Evolutionary conservation across 2,797 vertebrate species (phyloP).

Genomic region (Lithobates sylvaticus): DNA sequence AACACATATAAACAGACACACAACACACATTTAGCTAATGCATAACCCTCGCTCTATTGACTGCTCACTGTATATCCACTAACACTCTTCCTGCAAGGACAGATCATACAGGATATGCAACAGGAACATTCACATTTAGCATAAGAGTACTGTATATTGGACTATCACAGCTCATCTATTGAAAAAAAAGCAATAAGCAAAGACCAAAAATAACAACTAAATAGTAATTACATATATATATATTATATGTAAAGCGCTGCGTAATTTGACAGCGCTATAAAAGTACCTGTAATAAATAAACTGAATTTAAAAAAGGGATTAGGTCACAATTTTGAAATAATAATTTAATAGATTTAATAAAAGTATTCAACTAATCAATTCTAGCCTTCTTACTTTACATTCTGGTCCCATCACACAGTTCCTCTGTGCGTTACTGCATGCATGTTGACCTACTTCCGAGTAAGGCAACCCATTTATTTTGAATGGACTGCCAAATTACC

Average conservation of each 20-base stretch:
- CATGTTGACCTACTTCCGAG: no score
- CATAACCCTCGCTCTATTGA: neutral
- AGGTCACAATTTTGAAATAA: no score
- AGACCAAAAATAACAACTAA: neutral
- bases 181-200: neutral
- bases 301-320: neutral
- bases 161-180: neutral
- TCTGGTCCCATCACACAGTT: no score
- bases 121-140: slow-evolving; percentile 36
- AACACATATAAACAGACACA: neutral
- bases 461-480: no score
- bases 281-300: no score
- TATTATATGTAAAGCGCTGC: no score
- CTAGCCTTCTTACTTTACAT: no score
- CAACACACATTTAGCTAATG: neutral
- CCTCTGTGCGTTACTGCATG: no score
- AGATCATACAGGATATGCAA: slow-evolving; percentile 27
- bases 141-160: neutral
- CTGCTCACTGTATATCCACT: slow-evolving; percentile 13
- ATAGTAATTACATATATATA: neutral
- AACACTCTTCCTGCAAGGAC: slow-evolving; percentile 11
- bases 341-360: no score
- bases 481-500: no score
- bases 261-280: no score
- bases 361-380: no score